Conservation (phyloP, 2,888 invertebrate genomes). For the Acheta domesticus region DNA sequence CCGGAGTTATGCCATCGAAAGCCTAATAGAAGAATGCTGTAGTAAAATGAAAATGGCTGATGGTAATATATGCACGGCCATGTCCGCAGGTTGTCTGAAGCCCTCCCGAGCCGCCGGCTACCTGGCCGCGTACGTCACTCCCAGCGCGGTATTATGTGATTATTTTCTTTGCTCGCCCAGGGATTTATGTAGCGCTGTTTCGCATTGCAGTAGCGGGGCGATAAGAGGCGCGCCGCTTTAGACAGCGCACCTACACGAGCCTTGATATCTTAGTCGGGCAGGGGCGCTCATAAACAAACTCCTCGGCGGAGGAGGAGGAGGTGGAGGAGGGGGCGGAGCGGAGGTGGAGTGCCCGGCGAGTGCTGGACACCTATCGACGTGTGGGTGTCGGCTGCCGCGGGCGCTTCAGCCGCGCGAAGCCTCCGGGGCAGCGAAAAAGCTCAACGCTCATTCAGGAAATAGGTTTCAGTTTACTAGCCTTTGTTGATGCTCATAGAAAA, state of each 20-base stretch:
- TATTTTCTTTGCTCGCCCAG: slow-evolving; percentile 18
- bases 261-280: slow-evolving; percentile 8
- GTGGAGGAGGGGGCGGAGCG: not conserved
- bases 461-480: too few relatives aligned
- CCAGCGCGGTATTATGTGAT: slow-evolving; percentile 18
- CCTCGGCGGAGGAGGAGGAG: not conserved
- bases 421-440: not conserved
- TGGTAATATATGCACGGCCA: slow-evolving; percentile 18
- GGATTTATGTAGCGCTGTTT: slow-evolving; percentile 18
- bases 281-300: not conserved
- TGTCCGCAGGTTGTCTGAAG: slow-evolving; percentile 18
- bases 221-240: slow-evolving; percentile 3
- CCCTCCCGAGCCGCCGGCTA: slow-evolving; percentile 8
- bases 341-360: not conserved
- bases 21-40: slow-evolving; percentile 18
- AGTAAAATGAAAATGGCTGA: slow-evolving; percentile 18
- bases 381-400: not conserved
- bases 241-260: slow-evolving; percentile 9
- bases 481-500: too few relatives aligned
- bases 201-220: slow-evolving; percentile 9
- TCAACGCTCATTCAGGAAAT: too few relatives aligned
- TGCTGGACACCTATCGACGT: not conserved
- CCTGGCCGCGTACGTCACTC: slow-evolving; percentile 18
- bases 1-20: slow-evolving; percentile 10
- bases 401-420: not conserved